Evolutionary conservation across 2,797 vertebrate genomes (phyloP).

Genomic region (Darevskia nairensis): DNA sequence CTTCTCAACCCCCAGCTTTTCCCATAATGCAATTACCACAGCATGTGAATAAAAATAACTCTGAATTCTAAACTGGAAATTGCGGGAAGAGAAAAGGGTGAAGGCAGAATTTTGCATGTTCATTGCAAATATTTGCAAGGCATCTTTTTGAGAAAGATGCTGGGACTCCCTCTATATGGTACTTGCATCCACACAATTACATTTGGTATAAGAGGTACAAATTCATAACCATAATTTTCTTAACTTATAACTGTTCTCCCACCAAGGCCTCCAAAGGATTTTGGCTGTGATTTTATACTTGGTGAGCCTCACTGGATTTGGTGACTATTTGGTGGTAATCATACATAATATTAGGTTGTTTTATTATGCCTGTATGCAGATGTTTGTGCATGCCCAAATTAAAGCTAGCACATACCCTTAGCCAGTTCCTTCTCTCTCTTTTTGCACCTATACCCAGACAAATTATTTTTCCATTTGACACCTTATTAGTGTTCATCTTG

Average conservation of each 20-base stretch:
- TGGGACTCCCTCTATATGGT: background rate
- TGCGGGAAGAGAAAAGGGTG: background rate
- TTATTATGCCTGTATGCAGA: background rate
- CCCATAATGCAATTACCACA: constrained; percentile 1
- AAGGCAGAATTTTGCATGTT: background rate
- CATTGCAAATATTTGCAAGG: background rate
- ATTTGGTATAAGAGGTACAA: background rate
- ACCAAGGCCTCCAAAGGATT: background rate
- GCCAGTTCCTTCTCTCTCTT: background rate
- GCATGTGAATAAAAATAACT: constrained; percentile 7
- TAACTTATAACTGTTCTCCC: background rate
- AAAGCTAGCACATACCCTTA: background rate
- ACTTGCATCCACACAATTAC: background rate
- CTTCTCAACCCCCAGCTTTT: background rate
- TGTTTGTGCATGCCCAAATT: background rate
- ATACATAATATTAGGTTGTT: background rate
- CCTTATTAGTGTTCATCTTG: background rate
- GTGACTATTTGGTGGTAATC: background rate
- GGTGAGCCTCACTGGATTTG: background rate
- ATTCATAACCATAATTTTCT: background rate
- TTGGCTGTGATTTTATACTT: background rate
- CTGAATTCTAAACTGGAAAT: background rate
- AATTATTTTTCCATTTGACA: background rate
- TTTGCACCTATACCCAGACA: background rate
- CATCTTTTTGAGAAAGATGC: background rate